Percentiles rank a stretch among this genome's conserved stretches.
phyloP scores from a whole-genome alignment of 2,113 vertebrate species.

The Lucifuga dentata region DNA sequence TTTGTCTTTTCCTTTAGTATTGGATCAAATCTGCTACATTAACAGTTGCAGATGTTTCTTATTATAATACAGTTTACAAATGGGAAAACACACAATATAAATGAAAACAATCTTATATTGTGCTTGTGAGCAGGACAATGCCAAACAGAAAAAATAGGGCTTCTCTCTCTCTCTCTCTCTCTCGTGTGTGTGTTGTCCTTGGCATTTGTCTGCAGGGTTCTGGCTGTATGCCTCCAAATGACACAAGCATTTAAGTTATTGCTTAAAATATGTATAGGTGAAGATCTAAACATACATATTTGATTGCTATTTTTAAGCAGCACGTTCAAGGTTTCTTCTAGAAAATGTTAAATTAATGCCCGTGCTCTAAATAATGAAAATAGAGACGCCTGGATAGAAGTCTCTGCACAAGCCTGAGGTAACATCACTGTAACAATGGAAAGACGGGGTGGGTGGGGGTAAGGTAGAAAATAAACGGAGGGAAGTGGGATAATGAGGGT shows the following conservation, averaged over 20 bases:
- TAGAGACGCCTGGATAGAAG: conserved; percentile 14
- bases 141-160: conserved; percentile 14
- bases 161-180: too few relatives aligned
- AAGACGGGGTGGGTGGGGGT: neutral
- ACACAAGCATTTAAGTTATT: neutral
- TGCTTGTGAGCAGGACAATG: too few relatives aligned
- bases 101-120: too few relatives aligned
- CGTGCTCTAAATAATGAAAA: conserved; percentile 40
- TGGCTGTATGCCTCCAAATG: too few relatives aligned
- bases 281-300: conserved; percentile 34
- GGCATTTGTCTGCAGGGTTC: neutral
- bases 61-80: too few relatives aligned
- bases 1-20: too few relatives aligned
- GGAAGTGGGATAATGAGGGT: neutral
- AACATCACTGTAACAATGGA: conserved; percentile 15
- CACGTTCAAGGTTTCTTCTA: conserved; percentile 24
- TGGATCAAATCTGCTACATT: too few relatives aligned
- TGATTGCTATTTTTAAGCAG: conserved; percentile 30
- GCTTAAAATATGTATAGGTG: conserved; percentile 20
- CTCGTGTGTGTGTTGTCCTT: too few relatives aligned
- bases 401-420: conserved; percentile 29
- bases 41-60: too few relatives aligned
- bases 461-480: neutral
- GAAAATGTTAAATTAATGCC: conserved; percentile 43
- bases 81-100: too few relatives aligned